A percentile compares a stretch with the other conserved stretches of the same genome.
Conservation (phyloP, 2,797 vertebrate genomes). For the Rhinichthys osculus region DNA sequence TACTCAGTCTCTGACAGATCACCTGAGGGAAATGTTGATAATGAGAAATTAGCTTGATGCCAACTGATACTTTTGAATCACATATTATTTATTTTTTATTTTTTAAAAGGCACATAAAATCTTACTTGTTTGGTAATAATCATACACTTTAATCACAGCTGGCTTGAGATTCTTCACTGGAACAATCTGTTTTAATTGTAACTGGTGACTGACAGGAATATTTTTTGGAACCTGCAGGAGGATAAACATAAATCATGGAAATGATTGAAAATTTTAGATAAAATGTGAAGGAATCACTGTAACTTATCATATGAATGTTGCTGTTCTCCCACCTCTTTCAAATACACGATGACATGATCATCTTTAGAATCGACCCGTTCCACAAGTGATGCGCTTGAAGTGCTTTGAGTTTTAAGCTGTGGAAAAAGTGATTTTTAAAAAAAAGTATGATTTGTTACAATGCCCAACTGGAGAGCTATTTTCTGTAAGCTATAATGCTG, state of each 20-base stretch:
- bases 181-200: not conserved
- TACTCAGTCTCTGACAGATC: not conserved
- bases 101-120: not conserved
- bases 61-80: not conserved
- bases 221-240: not conserved
- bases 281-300: no score
- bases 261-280: no score
- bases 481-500: not conserved
- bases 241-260: not conserved
- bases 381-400: not conserved
- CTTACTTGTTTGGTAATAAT: conserved; percentile 30
- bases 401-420: not conserved
- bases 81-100: no score
- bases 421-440: not conserved
- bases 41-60: not conserved
- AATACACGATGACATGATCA: conserved; percentile 44
- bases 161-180: conserved; percentile 11
- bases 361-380: conserved; percentile 46
- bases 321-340: conserved; percentile 18
- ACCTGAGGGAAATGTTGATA: conserved; percentile 9
- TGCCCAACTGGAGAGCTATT: not conserved
- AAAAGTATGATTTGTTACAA: not conserved
- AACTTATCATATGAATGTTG: not conserved
- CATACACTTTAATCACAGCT: conserved; percentile 24
- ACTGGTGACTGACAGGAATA: not conserved